A percentile compares a stretch with the other conserved stretches of the same genome.
phyloP scores from a whole-genome alignment of 2,113 vertebrate genomes.

The Enhydra lutris region DNA sequence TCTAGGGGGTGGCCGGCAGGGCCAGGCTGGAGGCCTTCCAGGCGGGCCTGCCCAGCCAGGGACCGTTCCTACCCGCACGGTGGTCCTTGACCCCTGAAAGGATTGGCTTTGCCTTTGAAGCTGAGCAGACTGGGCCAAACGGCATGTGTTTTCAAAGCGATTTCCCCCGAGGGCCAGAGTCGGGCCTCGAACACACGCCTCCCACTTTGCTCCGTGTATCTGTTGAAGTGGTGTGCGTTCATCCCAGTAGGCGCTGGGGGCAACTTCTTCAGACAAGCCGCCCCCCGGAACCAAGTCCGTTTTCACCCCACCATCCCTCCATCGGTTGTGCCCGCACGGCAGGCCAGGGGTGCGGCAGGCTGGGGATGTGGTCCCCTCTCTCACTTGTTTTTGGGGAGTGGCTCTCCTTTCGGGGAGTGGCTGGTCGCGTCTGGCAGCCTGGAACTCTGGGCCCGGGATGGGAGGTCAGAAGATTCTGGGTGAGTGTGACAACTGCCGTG shows the following conservation, averaged over 20 bases:
- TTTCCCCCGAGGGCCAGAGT: not conserved
- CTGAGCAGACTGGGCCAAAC: constrained; percentile 12
- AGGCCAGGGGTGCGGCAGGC: accelerated
- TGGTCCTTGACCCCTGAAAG: not conserved
- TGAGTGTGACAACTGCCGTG: not conserved
- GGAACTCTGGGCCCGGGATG: not conserved
- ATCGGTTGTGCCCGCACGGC: not conserved
- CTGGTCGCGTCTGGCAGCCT: not conserved
- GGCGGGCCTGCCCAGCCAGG: not conserved
- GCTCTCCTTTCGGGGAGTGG: not conserved
- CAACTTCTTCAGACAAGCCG: not conserved
- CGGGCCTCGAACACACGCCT: constrained; percentile 21
- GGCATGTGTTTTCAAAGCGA: not conserved
- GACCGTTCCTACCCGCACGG: not conserved
- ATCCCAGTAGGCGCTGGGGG: not conserved
- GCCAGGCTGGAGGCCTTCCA: not conserved
- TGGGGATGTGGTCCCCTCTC: accelerated
- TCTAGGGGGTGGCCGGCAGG: not conserved
- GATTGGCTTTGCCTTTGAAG: not conserved
- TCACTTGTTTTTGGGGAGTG: not conserved
- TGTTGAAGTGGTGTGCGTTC: not conserved
- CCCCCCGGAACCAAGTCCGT: not conserved
- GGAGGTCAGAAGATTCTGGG: not conserved
- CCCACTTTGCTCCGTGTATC: not conserved
- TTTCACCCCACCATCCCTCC: not conserved